phyloP scores from a whole-genome alignment of 2,113 vertebrate species.

The Limanda limanda region DNA sequence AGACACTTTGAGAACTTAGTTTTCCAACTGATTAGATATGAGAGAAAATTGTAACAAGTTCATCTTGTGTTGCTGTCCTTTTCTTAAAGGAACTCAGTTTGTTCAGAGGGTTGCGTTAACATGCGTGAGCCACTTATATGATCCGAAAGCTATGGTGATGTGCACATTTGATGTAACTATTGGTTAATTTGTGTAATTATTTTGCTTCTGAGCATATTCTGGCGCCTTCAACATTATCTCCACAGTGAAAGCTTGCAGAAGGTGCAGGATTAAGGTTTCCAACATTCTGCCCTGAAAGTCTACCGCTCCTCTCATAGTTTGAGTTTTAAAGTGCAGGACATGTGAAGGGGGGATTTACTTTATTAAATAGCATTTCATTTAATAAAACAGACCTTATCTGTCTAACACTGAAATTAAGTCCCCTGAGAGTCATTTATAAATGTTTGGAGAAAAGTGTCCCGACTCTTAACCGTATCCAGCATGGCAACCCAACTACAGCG shows the following conservation, averaged over 20 bases:
- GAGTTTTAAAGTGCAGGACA: neutral
- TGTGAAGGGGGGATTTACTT: neutral
- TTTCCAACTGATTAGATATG: neutral
- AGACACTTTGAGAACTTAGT: neutral
- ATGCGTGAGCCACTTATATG: slow-evolving; percentile 43
- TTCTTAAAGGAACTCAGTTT: neutral
- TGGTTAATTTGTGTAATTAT: slow-evolving; percentile 4
- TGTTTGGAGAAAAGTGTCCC: neutral
- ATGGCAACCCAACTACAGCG: neutral
- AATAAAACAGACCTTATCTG: neutral
- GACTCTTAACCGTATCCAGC: neutral
- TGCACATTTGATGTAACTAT: slow-evolving; percentile 4
- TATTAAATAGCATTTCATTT: neutral
- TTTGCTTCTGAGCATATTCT: neutral
- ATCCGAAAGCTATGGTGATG: slow-evolving; percentile 30
- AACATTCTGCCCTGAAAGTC: neutral
- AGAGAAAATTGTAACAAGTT: neutral
- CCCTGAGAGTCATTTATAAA: neutral
- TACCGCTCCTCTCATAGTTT: neutral
- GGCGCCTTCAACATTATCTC: slow-evolving; percentile 45
- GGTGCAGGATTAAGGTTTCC: neutral
- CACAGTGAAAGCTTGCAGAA: slow-evolving; percentile 14
- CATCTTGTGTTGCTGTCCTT: slow-evolving; percentile 1
- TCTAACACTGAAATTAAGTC: neutral
- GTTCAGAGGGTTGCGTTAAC: slow-evolving; percentile 29